Evolutionary conservation across 2,888 invertebrate genomes (phyloP).

Genomic region (Chromoteleia sp.): DNA sequence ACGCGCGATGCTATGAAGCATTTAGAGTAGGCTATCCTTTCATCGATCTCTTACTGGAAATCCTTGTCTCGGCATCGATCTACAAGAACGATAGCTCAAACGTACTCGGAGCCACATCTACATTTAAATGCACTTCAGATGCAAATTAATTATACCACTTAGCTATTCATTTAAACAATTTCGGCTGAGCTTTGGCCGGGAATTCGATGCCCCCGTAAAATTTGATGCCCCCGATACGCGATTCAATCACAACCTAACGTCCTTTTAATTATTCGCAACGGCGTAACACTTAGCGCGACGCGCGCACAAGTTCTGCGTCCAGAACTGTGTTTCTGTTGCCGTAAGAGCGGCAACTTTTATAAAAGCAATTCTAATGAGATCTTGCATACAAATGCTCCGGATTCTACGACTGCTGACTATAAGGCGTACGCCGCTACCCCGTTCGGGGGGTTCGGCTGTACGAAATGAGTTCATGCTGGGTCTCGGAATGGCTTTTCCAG

Average conservation of each 20-base stretch:
- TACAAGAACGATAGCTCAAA: conserved; percentile 35
- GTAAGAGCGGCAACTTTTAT: conserved; percentile 35
- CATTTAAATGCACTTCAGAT: conserved; percentile 50
- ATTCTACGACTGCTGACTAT: conserved; percentile 30
- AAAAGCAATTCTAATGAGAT: conserved; percentile 44
- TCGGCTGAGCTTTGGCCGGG: neutral
- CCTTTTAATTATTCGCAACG: conserved; percentile 6
- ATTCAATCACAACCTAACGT: neutral
- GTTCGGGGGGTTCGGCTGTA: conserved; percentile 12
- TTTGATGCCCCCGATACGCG: neutral
- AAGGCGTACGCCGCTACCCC: conserved; percentile 9
- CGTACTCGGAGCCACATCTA: conserved; percentile 29
- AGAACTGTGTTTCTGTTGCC: neutral
- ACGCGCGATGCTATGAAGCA: conserved; percentile 33
- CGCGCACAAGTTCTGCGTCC: conserved; percentile 8
- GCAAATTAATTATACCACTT: conserved; percentile 43
- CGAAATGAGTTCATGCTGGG: conserved; percentile 52
- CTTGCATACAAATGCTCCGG: conserved; percentile 26
- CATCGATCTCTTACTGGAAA: conserved; percentile 53
- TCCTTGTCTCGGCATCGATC: conserved; percentile 41
- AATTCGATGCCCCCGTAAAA: neutral
- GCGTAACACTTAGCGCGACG: neutral
- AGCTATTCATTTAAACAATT: conserved; percentile 30
- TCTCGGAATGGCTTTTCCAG: conserved; percentile 52
- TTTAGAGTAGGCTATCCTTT: conserved; percentile 37